These are phyloP conservation scores for Eristalis tenax DNA, from an alignment of 2,888 invertebrate species.

Conservation along the genomic window DNA sequence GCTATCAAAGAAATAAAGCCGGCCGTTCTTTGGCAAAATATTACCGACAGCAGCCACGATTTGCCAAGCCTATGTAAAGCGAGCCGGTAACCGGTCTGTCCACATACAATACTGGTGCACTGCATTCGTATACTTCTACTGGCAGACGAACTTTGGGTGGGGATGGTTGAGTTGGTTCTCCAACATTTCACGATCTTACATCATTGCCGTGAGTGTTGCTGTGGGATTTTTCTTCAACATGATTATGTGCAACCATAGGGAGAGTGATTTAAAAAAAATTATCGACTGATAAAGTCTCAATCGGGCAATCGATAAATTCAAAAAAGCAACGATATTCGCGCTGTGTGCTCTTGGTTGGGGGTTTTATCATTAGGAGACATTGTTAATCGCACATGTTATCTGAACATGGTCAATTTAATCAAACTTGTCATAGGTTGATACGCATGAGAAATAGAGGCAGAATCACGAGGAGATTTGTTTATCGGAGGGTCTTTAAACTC, in stretches of 20 bases:
- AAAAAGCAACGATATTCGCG: neutral
- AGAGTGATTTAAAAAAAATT: neutral
- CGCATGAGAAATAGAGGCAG: too few relatives aligned
- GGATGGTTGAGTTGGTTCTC: neutral
- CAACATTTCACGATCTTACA: neutral
- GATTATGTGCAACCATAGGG: neutral
- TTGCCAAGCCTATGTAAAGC: neutral
- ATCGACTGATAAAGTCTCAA: neutral
- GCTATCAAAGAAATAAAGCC: neutral
- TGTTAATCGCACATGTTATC: neutral
- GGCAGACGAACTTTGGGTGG: neutral
- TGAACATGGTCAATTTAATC: neutral
- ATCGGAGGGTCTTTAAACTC: too few relatives aligned
- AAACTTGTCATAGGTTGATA: neutral
- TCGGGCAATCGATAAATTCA: neutral
- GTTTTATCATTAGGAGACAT: neutral
- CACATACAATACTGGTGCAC: neutral
- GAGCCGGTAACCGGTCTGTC: conserved; percentile 9
- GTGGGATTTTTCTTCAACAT: neutral
- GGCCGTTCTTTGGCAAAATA: neutral
- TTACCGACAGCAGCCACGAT: neutral
- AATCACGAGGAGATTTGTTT: too few relatives aligned
- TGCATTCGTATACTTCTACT: neutral
- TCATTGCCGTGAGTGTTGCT: conserved; percentile 15
- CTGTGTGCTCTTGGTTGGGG: neutral